A percentile compares a stretch with the other conserved stretches of the same genome.
Evolutionary conservation across 2,113 vertebrate genomes (phyloP).

Genomic region (Silurus meridionalis): DNA sequence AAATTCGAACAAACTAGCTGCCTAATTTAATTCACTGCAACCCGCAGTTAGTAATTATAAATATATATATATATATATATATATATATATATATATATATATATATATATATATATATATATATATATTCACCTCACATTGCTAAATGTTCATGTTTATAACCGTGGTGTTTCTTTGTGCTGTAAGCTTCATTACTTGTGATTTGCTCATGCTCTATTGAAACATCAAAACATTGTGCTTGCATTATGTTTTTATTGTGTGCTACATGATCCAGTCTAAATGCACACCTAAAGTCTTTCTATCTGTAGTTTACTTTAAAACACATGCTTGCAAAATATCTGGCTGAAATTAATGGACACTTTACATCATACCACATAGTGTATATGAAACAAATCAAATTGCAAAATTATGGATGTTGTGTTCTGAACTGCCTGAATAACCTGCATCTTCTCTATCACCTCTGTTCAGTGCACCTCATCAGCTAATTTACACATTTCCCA

Average conservation of each 20-base stretch:
- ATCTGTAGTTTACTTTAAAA: neutral
- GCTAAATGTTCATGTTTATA: neutral
- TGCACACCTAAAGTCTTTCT: neutral
- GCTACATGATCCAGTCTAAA: neutral
- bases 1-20: neutral
- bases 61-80: neutral
- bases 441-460: neutral
- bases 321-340: neutral
- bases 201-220: neutral
- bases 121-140: neutral
- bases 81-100: neutral
- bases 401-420: neutral
- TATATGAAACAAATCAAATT: neutral
- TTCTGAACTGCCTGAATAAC: neutral
- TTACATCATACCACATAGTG: neutral
- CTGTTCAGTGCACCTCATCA: neutral
- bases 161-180: neutral
- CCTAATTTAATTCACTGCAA: neutral
- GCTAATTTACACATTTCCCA: neutral
- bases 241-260: neutral
- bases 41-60: neutral
- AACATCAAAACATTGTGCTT: neutral
- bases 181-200: neutral
- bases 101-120: neutral
- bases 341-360: neutral